Conservation (phyloP, 2,888 invertebrate genomes). For the Agriopis aurantiaria region DNA sequence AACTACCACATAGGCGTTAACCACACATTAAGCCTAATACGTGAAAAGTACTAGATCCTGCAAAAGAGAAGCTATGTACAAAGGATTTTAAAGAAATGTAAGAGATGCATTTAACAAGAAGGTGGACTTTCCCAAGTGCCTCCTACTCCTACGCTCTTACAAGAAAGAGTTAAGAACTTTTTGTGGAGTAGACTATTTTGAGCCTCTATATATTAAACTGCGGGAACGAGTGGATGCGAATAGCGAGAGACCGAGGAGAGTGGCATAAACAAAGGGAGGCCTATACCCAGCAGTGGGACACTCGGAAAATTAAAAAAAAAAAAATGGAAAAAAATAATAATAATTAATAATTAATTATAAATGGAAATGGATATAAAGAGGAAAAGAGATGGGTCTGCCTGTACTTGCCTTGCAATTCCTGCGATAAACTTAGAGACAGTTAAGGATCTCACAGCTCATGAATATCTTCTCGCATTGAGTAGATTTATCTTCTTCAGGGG, state of each 20-base stretch:
- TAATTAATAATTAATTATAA: no score
- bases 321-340: no score
- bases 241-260: no score
- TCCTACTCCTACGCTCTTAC: not conserved
- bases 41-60: conserved; percentile 7
- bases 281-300: no score
- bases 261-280: no score
- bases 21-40: conserved; percentile 10
- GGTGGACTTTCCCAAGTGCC: conserved; percentile 3
- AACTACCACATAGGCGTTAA: conserved; percentile 13
- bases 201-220: not conserved
- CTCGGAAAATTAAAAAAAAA: no score
- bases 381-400: conserved; percentile 39
- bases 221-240: no score
- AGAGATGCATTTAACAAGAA: not conserved
- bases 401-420: conserved; percentile 36
- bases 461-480: conserved; percentile 32
- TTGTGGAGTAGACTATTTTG: no score
- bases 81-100: not conserved
- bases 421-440: conserved; percentile 37
- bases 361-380: not conserved
- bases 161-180: no score
- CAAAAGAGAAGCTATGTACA: conserved; percentile 1
- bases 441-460: conserved; percentile 32
- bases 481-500: conserved; percentile 32